Percentiles rank a stretch among this genome's conserved stretches.
Evolutionary conservation across 2,888 invertebrate genomes (phyloP).

Genomic region (Homarus gammarus): DNA sequence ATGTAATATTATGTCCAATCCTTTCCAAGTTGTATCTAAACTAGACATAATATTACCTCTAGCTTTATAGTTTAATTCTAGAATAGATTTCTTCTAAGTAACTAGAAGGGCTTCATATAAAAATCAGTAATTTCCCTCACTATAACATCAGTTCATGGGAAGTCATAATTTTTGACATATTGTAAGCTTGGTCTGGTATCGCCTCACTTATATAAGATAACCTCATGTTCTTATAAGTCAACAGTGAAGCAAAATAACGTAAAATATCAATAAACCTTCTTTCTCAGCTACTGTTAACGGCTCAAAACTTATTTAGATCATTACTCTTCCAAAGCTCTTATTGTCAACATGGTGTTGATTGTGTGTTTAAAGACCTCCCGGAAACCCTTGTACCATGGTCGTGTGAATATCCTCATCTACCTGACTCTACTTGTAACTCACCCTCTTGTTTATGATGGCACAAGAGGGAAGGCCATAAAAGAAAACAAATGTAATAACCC

Average conservation of each 20-base stretch:
- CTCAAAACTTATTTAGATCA: no score
- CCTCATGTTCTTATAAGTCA: not conserved
- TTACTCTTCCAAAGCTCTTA: not conserved
- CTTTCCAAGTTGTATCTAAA: not conserved
- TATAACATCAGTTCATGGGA: not conserved
- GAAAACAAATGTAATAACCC: not conserved
- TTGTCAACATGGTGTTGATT: not conserved
- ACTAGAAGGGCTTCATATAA: not conserved
- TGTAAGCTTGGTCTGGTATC: not conserved
- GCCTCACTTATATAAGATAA: not conserved
- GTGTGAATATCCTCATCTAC: not conserved
- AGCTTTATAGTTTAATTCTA: not conserved
- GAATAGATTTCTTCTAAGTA: not conserved
- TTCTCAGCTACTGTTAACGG: no score
- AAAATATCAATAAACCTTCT: no score
- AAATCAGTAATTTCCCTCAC: not conserved
- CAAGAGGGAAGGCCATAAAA: not conserved
- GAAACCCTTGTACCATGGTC: not conserved
- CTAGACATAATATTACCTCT: not conserved
- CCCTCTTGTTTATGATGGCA: not conserved
- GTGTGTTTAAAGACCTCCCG: not conserved
- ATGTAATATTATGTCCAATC: conserved; percentile 3
- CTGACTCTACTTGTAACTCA: not conserved
- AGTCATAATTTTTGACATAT: not conserved
- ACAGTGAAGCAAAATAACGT: not conserved